Evolutionary conservation across 2,888 invertebrate genomes (phyloP), one percentile per base, ranked within the genome.

Genomic region (Neoitamus cyanurus): DNA sequence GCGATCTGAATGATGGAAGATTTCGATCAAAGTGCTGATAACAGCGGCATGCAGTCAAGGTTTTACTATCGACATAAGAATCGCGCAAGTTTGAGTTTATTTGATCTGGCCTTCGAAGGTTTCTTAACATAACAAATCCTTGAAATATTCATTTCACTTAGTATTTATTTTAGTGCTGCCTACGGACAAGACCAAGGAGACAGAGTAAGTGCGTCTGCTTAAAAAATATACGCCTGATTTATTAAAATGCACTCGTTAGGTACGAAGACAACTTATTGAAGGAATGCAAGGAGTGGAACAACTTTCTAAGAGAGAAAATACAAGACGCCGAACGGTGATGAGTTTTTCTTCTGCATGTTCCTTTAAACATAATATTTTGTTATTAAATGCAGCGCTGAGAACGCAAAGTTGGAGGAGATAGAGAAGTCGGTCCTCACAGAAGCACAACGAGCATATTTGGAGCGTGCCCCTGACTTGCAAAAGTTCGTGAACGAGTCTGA

Each of bases 371-470:
- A 25, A n/a, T 36, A 9, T n/a, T n/a, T n/a, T n/a, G n/a, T n/a
- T n/a, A n/a, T n/a, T n/a, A n/a, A n/a, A n/a, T n/a, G n/a, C n/a
- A 78, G 69, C 25, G n/a, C 37, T 25, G 42, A 48, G 20, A 36
- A 48, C n/a, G 9, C 11, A 4, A 83, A 85, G 11, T 70, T 6
- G 28, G 6, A 37, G 28, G 6, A 37, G 30, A 72, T 77, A 7
- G 9, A 37, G 7, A 68, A 36, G 11, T 37, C 36, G 68, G 82
- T 87, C 28, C 86, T 90, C 2, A 87, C 88, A 0, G 42, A 83
- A 0, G 88, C 89, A 2, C 90, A 90, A n/a, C 87, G 87, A 1
- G 85, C 86, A 0, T 89, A 88, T 77, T 87, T 90, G 2, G 86
- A 87, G 3, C 78, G 87, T 2, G 88, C 86, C 0, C 89, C 89